Percentiles rank a stretch among this genome's conserved stretches.
Conservation (phyloP, 2,888 invertebrate genomes). For the Clepsis dumicolana region DNA sequence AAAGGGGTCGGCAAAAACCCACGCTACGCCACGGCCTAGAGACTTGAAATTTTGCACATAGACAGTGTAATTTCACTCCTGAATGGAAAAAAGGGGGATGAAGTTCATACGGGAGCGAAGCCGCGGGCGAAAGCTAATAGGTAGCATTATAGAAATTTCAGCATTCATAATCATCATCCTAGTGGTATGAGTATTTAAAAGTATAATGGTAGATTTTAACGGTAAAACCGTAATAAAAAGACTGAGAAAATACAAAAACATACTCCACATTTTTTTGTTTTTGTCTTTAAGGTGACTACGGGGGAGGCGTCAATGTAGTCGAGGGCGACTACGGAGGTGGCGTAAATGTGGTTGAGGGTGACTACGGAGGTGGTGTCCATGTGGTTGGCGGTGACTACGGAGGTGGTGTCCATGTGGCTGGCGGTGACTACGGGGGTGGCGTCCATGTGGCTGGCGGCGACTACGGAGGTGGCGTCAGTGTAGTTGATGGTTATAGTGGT, state of each 20-base stretch:
- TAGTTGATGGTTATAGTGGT: neutral
- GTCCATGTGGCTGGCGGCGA: conserved; percentile 29
- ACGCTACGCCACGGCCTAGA: too few relatives aligned
- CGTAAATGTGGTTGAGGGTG: conserved; percentile 37
- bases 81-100: too few relatives aligned
- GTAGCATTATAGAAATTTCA: too few relatives aligned
- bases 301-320: neutral
- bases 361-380: conserved; percentile 18
- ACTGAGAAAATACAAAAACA: too few relatives aligned
- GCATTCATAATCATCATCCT: too few relatives aligned
- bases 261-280: neutral
- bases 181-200: neutral
- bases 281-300: neutral
- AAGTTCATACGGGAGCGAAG: too few relatives aligned
- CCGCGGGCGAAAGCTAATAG: too few relatives aligned
- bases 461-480: conserved; percentile 9
- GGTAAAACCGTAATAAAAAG: too few relatives aligned
- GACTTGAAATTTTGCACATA: too few relatives aligned
- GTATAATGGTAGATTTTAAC: too few relatives aligned
- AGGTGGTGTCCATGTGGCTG: neutral
- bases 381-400: neutral
- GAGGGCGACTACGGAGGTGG: conserved; percentile 18
- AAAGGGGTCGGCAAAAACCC: too few relatives aligned
- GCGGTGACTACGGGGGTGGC: neutral
- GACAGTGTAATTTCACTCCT: too few relatives aligned